Evolutionary conservation across 2,797 vertebrate genomes (phyloP).

Genomic region (Neosilurus mollespiculum): DNA sequence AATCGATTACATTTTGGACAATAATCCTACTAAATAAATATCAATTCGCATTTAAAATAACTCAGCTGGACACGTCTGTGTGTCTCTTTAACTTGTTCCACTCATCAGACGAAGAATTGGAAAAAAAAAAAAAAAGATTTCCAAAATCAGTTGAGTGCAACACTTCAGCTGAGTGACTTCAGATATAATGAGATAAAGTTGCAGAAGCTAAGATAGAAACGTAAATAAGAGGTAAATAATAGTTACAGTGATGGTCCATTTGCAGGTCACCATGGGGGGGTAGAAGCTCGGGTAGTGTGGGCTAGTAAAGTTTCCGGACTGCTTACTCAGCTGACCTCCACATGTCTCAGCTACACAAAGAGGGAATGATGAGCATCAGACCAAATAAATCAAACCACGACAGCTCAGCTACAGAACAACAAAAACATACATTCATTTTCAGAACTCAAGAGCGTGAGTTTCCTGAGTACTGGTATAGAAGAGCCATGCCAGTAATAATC

Average conservation of each 20-base stretch:
- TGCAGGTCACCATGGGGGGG: constrained; percentile 72
- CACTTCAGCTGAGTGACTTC: not conserved
- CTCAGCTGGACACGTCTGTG: not conserved
- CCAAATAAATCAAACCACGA: not conserved
- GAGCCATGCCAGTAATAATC: too few relatives aligned
- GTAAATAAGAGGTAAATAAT: not conserved
- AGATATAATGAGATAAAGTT: not conserved
- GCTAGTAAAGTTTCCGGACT: constrained; percentile 64
- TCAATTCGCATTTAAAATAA: not conserved
- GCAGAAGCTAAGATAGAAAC: not conserved
- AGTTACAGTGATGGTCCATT: constrained; percentile 75
- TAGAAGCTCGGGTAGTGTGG: constrained; percentile 76
- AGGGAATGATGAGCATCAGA: not conserved
- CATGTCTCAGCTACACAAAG: constrained; percentile 63
- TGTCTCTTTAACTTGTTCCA: not conserved
- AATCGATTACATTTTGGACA: not conserved
- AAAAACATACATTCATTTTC: too few relatives aligned
- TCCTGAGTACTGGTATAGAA: too few relatives aligned
- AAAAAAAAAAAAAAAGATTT: not conserved
- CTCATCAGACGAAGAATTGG: not conserved
- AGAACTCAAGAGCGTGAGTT: too few relatives aligned
- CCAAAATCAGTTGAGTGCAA: too few relatives aligned
- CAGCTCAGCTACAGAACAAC: not conserved
- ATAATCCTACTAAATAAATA: too few relatives aligned
- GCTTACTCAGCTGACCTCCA: constrained; percentile 55